phyloP scores from a whole-genome alignment of 2,797 vertebrate genomes.

The Lithobates sylvaticus region DNA sequence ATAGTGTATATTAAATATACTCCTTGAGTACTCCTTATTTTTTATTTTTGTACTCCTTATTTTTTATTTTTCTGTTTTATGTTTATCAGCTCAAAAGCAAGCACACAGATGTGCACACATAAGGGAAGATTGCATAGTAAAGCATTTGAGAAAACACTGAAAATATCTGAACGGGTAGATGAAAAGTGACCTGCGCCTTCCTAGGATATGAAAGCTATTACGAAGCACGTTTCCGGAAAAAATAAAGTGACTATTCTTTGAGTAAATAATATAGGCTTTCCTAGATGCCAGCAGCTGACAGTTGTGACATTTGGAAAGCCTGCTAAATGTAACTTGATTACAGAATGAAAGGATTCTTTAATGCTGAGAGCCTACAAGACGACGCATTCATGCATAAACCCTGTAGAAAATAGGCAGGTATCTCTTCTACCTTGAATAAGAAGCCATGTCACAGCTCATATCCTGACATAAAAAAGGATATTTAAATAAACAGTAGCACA shows the following conservation, averaged over 20 bases:
- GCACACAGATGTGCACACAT: too few species aligned
- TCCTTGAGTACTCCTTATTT: too few species aligned
- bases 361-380: slow-evolving; percentile 13
- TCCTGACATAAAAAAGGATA: slow-evolving; percentile 1
- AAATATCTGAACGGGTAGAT: neutral
- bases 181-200: neutral
- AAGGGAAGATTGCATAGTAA: neutral
- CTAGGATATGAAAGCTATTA: neutral
- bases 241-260: slow-evolving; percentile 2
- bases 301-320: slow-evolving; percentile 54
- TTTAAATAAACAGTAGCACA: slow-evolving; percentile 25
- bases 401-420: slow-evolving; percentile 12
- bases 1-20: too few species aligned
- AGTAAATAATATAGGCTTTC: slow-evolving; percentile 24
- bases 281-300: slow-evolving; percentile 36
- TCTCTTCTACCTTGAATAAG: neutral
- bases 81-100: too few species aligned
- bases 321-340: slow-evolving; percentile 56
- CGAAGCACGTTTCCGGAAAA: neutral
- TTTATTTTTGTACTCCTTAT: too few species aligned
- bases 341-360: slow-evolving; percentile 30
- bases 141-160: too few species aligned
- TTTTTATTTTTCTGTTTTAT: too few species aligned
- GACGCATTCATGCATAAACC: slow-evolving; percentile 11
- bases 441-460: neutral